These are phyloP conservation scores for Apantesis nais DNA, from an alignment of 2,888 invertebrate species.

Conservation along the genomic window DNA sequence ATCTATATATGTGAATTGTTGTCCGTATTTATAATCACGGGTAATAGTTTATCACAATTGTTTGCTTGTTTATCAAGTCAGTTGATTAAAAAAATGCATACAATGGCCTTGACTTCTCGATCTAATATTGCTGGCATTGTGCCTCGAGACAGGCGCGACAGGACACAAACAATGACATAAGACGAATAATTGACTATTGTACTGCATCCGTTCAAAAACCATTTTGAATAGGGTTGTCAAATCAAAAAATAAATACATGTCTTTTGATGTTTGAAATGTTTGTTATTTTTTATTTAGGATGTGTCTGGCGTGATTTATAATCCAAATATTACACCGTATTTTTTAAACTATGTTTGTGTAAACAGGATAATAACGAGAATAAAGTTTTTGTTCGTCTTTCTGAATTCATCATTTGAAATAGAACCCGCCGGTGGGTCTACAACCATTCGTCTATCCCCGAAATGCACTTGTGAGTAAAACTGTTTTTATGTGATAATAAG, in stretches of 20 bases:
- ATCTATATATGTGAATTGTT: not conserved
- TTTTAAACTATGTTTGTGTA: not conserved
- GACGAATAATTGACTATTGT: slow-evolving; percentile 46
- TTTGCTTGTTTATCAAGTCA: not conserved
- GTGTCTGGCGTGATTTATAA: too few species aligned
- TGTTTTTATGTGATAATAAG: not conserved
- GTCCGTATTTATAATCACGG: not conserved
- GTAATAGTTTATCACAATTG: not conserved
- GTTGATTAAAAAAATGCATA: not conserved
- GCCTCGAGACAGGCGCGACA: slow-evolving; percentile 8
- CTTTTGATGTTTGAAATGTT: not conserved
- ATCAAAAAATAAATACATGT: not conserved
- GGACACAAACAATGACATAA: slow-evolving; percentile 43
- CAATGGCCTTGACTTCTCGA: slow-evolving; percentile 1
- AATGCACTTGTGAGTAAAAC: not conserved
- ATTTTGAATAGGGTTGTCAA: slow-evolving; percentile 12
- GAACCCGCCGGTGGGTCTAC: not conserved
- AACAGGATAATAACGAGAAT: not conserved
- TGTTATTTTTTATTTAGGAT: not conserved
- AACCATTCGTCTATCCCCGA: not conserved
- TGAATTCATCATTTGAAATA: not conserved
- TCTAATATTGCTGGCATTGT: slow-evolving; percentile 8
- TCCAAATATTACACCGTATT: too few species aligned
- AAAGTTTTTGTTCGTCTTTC: not conserved
- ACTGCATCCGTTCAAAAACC: slow-evolving; percentile 20